These are phyloP conservation scores for Pterostichus niger DNA, from an alignment of 2,888 invertebrate genomes.

Conservation along the genomic window DNA sequence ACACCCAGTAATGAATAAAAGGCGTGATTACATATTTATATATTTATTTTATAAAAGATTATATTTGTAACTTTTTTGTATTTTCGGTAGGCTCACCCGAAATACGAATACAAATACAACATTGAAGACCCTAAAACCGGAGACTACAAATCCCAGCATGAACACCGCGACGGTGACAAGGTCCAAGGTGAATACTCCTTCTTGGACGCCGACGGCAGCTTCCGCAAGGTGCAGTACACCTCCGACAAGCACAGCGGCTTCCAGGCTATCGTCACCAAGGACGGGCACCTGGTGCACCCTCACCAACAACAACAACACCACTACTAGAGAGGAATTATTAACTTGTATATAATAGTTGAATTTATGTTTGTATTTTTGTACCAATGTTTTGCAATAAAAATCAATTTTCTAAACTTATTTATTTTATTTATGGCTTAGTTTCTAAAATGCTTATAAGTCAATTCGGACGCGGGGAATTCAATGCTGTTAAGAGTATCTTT, in stretches of 20 bases:
- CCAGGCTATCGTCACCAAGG: conserved; percentile 53
- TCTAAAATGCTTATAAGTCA: too few species aligned
- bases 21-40: too few species aligned
- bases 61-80: background rate
- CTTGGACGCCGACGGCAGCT: conserved; percentile 42
- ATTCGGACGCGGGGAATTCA: too few species aligned
- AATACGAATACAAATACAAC: conserved; percentile 59
- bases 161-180: conserved; percentile 46
- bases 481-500: too few species aligned
- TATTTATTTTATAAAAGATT: too few species aligned
- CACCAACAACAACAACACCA: conserved; percentile 23
- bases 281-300: conserved; percentile 43
- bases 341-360: background rate
- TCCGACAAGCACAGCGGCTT: conserved; percentile 56
- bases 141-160: conserved; percentile 44
- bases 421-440: too few species aligned
- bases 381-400: conserved; percentile 7
- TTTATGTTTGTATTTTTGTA: conserved; percentile 30
- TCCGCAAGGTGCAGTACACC: conserved; percentile 51
- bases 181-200: conserved; percentile 53
- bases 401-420: background rate
- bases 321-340: conserved; percentile 2
- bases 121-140: conserved; percentile 53
- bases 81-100: conserved; percentile 35
- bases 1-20: too few species aligned